These are phyloP conservation scores for Tribolium madens DNA, from an alignment of 1,140 invertebrate species.

Conservation along the genomic window DNA sequence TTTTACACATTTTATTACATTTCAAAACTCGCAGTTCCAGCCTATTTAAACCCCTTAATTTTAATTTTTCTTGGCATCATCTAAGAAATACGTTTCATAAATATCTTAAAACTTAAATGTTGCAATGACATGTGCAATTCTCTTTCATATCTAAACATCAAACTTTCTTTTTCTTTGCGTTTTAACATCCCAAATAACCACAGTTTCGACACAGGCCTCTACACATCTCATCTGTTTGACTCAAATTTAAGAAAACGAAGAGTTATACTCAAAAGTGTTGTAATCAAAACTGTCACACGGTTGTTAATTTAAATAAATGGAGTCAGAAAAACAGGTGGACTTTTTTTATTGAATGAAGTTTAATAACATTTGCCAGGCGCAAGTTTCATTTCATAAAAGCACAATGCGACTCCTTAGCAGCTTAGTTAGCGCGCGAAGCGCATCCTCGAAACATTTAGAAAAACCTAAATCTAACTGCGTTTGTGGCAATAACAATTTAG, in stretches of 20 bases:
- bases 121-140: neutral
- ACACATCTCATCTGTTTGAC: neutral
- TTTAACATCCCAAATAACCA: neutral
- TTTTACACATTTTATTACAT: neutral
- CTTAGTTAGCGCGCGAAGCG: slow-evolving; percentile 41
- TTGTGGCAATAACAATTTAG: slow-evolving; percentile 12
- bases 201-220: neutral
- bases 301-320: neutral
- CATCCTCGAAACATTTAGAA: slow-evolving; percentile 36
- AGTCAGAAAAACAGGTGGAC: neutral
- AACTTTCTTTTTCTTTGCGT: neutral
- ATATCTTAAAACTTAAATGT: neutral
- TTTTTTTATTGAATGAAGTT: neutral
- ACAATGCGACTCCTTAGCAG: slow-evolving; percentile 23
- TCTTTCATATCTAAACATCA: neutral
- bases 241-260: neutral
- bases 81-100: neutral
- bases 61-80: neutral
- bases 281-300: neutral
- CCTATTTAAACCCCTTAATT: neutral
- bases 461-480: neutral
- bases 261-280: neutral
- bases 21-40: neutral
- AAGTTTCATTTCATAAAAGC: slow-evolving; percentile 41
- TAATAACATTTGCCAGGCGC: slow-evolving; percentile 23